phyloP scores from a whole-genome alignment of 2,888 invertebrate species.

The Eilema caniola region DNA sequence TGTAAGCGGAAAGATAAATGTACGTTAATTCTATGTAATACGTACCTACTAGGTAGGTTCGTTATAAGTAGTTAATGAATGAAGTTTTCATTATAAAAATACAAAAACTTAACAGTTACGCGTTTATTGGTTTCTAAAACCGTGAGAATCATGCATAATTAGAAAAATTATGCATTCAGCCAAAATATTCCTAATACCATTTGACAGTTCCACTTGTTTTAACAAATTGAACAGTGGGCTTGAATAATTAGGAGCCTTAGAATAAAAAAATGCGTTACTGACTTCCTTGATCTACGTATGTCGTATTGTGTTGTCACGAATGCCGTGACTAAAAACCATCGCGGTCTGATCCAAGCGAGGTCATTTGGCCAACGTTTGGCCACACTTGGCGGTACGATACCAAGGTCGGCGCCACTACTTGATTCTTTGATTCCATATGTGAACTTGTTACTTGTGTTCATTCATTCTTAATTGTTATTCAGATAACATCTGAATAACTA shows the following conservation, averaged over 20 bases:
- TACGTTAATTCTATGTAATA: neutral
- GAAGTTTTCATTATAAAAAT: neutral
- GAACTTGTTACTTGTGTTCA: constrained; percentile 48
- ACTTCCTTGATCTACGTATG: constrained; percentile 42
- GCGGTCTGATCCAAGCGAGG: constrained; percentile 71
- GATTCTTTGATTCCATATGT: constrained; percentile 51
- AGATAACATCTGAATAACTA: constrained; percentile 46
- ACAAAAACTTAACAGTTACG: neutral
- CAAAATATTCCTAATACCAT: neutral
- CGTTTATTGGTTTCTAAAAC: neutral
- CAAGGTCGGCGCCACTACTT: constrained; percentile 71
- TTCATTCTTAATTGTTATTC: constrained; percentile 60
- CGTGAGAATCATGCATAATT: too few species aligned
- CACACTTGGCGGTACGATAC: constrained; percentile 70
- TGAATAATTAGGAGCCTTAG: constrained; percentile 38
- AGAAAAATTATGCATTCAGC: neutral
- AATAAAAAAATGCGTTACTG: constrained; percentile 32
- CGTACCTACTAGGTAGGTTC: too few species aligned
- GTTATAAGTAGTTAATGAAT: neutral
- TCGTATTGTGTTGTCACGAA: constrained; percentile 55
- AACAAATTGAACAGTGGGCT: constrained; percentile 24
- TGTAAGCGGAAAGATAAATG: neutral
- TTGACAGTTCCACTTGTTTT: constrained; percentile 13
- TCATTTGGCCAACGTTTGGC: constrained; percentile 75
- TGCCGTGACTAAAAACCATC: constrained; percentile 80